A percentile compares a stretch with the other conserved stretches of the same genome.
Evolutionary conservation across 2,888 invertebrate genomes (phyloP).

Genomic region (Ophioninae sp.): DNA sequence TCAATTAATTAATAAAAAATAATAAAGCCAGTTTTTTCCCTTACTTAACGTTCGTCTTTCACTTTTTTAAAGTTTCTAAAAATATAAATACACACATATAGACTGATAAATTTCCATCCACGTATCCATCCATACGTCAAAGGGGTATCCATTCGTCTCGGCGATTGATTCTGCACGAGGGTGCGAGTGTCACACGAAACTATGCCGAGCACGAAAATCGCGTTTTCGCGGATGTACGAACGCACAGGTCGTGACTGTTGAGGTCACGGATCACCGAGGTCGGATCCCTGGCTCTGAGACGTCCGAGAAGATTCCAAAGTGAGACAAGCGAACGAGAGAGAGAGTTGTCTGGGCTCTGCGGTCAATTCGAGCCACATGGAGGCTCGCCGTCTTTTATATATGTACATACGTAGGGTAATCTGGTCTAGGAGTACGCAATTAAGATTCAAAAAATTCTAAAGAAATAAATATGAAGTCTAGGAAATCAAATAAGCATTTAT

Average conservation of each 20-base stretch:
- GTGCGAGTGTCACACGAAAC: constrained; percentile 14
- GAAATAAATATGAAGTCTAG: no score
- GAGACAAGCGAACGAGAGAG: constrained; percentile 51
- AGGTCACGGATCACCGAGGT: constrained; percentile 63
- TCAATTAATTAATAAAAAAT: no score
- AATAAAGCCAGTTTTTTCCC: no score
- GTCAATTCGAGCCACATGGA: constrained; percentile 6
- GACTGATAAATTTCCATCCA: background rate
- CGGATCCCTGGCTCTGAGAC: constrained; percentile 54
- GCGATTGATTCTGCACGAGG: background rate
- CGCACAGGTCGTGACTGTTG: constrained; percentile 47
- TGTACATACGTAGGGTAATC: background rate
- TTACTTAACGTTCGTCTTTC: no score
- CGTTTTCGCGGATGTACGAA: constrained; percentile 54
- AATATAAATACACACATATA: no score
- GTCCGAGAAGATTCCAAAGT: constrained; percentile 38
- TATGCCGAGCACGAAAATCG: constrained; percentile 11
- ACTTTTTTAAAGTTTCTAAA: no score
- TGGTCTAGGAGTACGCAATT: no score
- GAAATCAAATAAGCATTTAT: no score
- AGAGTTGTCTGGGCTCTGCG: constrained; percentile 33
- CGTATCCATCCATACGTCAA: background rate
- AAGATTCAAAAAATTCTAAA: no score
- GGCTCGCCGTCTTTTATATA: background rate
- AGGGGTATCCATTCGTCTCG: background rate